These are phyloP conservation scores for Channa argus DNA, from an alignment of 2,113 vertebrate genomes.

Conservation along the genomic window DNA sequence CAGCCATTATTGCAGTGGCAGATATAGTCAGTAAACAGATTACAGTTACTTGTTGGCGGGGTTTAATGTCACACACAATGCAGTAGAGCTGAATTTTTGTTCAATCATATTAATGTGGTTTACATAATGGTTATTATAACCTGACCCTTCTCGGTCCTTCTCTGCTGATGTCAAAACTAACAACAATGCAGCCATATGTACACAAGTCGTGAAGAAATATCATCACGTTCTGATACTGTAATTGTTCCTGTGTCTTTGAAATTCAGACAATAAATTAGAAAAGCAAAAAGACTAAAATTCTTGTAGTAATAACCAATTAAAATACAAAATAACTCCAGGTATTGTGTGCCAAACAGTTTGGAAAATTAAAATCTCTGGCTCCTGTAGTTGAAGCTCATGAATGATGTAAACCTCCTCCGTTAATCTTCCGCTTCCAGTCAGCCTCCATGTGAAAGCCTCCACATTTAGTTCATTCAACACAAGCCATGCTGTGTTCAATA, in stretches of 20 bases:
- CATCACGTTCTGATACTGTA: not conserved
- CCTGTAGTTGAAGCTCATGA: slow-evolving; percentile 7
- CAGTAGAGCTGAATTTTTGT: too few relatives aligned
- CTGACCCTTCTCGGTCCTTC: too few relatives aligned
- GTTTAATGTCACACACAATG: too few relatives aligned
- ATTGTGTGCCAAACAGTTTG: not conserved
- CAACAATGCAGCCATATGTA: too few relatives aligned
- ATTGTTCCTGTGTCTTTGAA: slow-evolving; percentile 1
- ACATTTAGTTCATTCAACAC: slow-evolving; percentile 18
- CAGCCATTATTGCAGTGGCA: too few relatives aligned
- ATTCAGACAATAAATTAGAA: not conserved
- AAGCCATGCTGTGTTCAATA: slow-evolving; percentile 13
- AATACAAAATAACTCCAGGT: slow-evolving; percentile 2
- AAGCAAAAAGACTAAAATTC: not conserved
- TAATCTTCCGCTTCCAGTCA: slow-evolving; percentile 9
- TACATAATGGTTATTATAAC: too few relatives aligned
- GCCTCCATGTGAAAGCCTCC: slow-evolving; percentile 15
- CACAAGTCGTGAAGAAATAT: too few relatives aligned
- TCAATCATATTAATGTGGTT: too few relatives aligned
- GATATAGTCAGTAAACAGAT: too few relatives aligned
- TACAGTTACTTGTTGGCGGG: too few relatives aligned
- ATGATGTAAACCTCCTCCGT: slow-evolving; percentile 9
- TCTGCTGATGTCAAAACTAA: not conserved
- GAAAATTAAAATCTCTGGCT: not conserved
- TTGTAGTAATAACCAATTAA: slow-evolving; percentile 6